A percentile compares a stretch with the other conserved stretches of the same genome.
Conservation (phyloP, 1,140 invertebrate species). For the Linepithema humile region DNA sequence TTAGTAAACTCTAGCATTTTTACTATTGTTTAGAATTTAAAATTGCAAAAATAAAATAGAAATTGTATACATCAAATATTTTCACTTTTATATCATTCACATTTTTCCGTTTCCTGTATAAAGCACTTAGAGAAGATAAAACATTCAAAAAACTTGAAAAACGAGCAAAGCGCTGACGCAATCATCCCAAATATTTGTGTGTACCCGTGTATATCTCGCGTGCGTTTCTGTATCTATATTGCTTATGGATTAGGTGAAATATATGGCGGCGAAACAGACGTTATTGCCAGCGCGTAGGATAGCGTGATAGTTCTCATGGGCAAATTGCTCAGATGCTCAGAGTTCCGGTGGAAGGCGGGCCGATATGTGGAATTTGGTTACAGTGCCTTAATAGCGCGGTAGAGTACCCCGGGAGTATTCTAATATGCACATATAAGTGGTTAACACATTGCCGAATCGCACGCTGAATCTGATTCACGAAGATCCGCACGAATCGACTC, state of each 20-base stretch:
- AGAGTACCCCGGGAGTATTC: constrained; percentile 1
- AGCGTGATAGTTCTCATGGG: constrained; percentile 38
- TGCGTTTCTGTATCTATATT: constrained; percentile 34
- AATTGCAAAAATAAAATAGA: neutral
- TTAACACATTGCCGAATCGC: constrained; percentile 28
- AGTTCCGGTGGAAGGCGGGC: constrained; percentile 34
- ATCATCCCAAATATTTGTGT: constrained; percentile 10
- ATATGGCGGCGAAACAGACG: constrained; percentile 45
- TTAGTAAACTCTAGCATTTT: neutral
- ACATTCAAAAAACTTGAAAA: neutral
- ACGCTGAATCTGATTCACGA: neutral
- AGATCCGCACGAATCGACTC: constrained; percentile 5
- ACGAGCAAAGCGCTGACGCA: neutral
- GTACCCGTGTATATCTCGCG: neutral
- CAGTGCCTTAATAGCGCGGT: constrained; percentile 31
- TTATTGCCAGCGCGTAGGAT: constrained; percentile 6
- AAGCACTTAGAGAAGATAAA: neutral
- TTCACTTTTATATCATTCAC: neutral
- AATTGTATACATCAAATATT: neutral
- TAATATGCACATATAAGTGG: constrained; percentile 39
- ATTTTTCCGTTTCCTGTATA: neutral
- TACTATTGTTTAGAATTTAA: too few relatives aligned
- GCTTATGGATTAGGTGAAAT: constrained; percentile 47
- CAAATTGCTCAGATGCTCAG: constrained; percentile 37
- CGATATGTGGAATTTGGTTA: constrained; percentile 49